A percentile compares a stretch with the other conserved stretches of the same genome.
These are phyloP conservation scores for Drosophila mojavensis DNA, from an alignment of 1,140 invertebrate genomes.

Conservation along the genomic window DNA sequence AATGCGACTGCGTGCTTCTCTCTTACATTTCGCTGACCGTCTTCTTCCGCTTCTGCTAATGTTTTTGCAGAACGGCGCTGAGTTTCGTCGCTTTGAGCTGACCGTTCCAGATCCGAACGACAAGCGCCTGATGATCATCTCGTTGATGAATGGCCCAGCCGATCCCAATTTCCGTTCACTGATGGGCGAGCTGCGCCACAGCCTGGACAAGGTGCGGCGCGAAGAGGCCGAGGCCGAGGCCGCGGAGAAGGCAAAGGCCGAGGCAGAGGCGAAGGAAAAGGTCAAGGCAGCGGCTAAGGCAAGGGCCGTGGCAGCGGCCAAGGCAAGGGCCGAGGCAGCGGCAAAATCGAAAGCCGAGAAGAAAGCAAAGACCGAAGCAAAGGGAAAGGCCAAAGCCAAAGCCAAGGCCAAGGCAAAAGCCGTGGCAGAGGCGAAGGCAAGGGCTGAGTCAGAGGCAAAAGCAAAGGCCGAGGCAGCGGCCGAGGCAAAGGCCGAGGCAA, in stretches of 20 bases:
- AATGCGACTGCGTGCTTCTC: not conserved
- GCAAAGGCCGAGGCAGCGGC: too few relatives aligned
- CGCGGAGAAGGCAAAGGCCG: not conserved
- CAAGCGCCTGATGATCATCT: not conserved
- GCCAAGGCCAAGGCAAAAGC: too few relatives aligned
- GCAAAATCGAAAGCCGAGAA: too few relatives aligned
- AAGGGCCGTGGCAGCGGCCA: too few relatives aligned
- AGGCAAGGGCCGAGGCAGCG: too few relatives aligned
- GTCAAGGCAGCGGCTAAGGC: not conserved
- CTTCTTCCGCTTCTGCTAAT: too few relatives aligned
- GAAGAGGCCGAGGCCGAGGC: not conserved
- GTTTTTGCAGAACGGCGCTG: constrained; percentile 5
- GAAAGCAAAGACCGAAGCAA: too few relatives aligned
- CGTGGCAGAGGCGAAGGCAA: too few relatives aligned
- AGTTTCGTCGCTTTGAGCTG: constrained; percentile 1
- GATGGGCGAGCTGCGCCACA: not conserved
- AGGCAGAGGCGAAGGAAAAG: too few relatives aligned
- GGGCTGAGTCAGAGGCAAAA: not conserved
- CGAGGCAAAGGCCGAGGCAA: too few relatives aligned
- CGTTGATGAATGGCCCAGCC: not conserved
- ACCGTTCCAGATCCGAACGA: not conserved
- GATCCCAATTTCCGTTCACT: constrained; percentile 5
- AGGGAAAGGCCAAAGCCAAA: too few relatives aligned
- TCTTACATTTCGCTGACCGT: too few relatives aligned
- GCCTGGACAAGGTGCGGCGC: not conserved